Conservation (phyloP, 2,888 invertebrate species). For the Drosophila dives region DNA sequence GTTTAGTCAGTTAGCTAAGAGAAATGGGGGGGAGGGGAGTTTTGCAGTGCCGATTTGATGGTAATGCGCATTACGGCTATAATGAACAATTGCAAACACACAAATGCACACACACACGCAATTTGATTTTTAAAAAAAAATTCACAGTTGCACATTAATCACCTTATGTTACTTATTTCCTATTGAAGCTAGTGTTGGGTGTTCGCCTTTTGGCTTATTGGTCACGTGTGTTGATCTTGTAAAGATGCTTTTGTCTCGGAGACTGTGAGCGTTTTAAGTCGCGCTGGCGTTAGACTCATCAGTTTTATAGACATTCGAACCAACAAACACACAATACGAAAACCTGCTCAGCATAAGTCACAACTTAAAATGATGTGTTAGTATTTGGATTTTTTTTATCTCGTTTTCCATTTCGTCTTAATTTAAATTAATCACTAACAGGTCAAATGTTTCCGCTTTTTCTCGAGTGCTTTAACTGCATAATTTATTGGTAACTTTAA, state of each 20-base stretch:
- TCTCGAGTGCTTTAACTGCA: constrained; percentile 1
- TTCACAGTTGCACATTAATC: constrained; percentile 29
- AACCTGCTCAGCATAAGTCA: constrained; percentile 39
- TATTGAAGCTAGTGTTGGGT: constrained; percentile 4
- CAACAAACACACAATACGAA: constrained; percentile 20
- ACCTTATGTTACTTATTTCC: constrained; percentile 35
- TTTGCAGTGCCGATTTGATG: constrained; percentile 15
- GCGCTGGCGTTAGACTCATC: constrained; percentile 42
- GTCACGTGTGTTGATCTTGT: constrained; percentile 20
- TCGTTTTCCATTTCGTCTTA: constrained; percentile 9
- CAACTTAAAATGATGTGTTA: constrained; percentile 13
- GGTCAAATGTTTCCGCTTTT: neutral
- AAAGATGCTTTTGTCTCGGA: constrained; percentile 50
- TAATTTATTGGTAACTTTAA: neutral
- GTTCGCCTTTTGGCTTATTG: neutral
- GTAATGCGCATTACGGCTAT: constrained; percentile 17
- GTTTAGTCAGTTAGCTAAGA: constrained; percentile 4
- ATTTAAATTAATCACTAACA: constrained; percentile 25
- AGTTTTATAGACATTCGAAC: constrained; percentile 59
- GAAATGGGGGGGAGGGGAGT: neutral
- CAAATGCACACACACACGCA: neutral
- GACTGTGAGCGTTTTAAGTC: constrained; percentile 52
- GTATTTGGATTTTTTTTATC: constrained; percentile 15
- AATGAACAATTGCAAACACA: neutral
- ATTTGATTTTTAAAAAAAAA: neutral